Evolutionary conservation across 2,888 invertebrate genomes (phyloP), one percentile per base, ranked within the genome.

Genomic region (Hemaris fuciformis): DNA sequence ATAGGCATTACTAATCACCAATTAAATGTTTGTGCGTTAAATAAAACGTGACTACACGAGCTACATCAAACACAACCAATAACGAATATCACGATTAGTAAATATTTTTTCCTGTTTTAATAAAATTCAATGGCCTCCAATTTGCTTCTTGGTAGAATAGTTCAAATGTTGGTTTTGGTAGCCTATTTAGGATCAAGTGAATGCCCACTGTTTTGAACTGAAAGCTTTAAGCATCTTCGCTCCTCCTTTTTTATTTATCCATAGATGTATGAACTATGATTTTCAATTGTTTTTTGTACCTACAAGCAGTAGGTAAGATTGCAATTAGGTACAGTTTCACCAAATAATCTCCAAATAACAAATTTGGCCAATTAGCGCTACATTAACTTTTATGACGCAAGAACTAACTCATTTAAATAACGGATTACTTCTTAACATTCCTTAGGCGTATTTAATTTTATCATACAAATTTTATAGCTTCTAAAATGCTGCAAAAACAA

Each of bases 1-100:
- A 31, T 31, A 53, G 27, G 48, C 27, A 27, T 38, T 57, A 34
- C 59, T 60, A 56, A 53, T 48, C 43, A 43, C 22, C 57, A 42
- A 31, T 48, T 31, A 10, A 53, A 53, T 31, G 15, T 48, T 15
- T 48, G 18, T 53, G 53, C 31, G 53, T 53, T 22, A 53, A 31
- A 53, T 31, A 53, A 48, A 53, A 53, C 53, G 53, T 53, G 53
- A 53, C 53, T 10, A 31, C 53, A 18, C 31, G 27, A 18, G 8
- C 20, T 53, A 18, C 23, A 22, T 3, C 45, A 13, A 45, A 23
- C 23, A 45, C 45, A 45, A 13, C 23, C 10, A 45, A 45, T 45
- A 45, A 43, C 22, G 45, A 31, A 38, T 2, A 53, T 8, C 53
- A 53, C 38, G 38, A n/a, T n/a, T 38, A n/a, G 38, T 38, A 38